Conservation (phyloP, 2,113 vertebrate genomes). For the Todiramphus saurophagus region DNA sequence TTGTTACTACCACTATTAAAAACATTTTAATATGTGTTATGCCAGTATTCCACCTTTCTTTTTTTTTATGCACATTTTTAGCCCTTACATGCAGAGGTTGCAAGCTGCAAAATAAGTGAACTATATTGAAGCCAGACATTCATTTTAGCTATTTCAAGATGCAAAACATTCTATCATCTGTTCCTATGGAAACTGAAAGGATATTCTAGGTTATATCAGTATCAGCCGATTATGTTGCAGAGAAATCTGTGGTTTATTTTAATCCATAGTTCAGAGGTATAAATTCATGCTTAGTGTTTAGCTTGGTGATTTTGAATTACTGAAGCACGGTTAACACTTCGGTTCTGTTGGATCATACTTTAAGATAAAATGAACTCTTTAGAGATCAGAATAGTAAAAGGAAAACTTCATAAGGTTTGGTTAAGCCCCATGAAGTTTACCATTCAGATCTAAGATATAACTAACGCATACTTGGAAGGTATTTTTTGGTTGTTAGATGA, state of each 20-base stretch:
- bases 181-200: conserved; percentile 77
- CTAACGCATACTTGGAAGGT: neutral
- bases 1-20: neutral
- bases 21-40: neutral
- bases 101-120: conserved; percentile 42
- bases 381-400: neutral
- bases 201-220: conserved; percentile 75
- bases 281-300: conserved; percentile 45
- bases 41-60: neutral
- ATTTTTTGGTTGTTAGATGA: conserved; percentile 1
- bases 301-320: conserved; percentile 45
- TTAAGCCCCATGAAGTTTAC: neutral
- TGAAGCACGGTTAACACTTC: conserved; percentile 15
- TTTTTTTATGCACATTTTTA: neutral
- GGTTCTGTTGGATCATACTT: conserved; percentile 36
- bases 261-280: conserved; percentile 64
- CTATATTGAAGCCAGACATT: conserved; percentile 36
- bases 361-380: conserved; percentile 15
- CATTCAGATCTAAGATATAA: neutral
- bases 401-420: neutral
- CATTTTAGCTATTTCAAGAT: conserved; percentile 58
- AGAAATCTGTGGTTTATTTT: conserved; percentile 72
- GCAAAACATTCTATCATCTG: conserved; percentile 70
- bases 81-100: neutral
- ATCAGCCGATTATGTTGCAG: conserved; percentile 66